A percentile compares a stretch with the other conserved stretches of the same genome.
Conservation (phyloP, 1,140 invertebrate genomes). For the Bicyclus anynana region DNA sequence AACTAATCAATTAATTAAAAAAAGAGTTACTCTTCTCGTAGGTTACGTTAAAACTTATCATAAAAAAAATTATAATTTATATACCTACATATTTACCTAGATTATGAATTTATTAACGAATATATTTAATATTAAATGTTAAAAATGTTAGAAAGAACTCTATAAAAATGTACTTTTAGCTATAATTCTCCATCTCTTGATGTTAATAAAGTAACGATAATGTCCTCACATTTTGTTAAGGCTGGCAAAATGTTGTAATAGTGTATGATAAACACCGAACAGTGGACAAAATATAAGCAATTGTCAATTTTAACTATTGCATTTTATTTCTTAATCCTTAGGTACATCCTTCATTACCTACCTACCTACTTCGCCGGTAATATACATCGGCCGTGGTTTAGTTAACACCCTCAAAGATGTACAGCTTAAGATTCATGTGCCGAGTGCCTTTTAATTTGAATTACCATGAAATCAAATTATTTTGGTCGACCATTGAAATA, state of each 20-base stretch:
- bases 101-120: not conserved
- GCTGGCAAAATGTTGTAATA: constrained; percentile 65
- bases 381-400: no score
- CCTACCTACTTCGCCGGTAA: no score
- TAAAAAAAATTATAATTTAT: not conserved
- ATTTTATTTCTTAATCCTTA: constrained; percentile 29
- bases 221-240: constrained; percentile 59
- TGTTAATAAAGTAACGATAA: not conserved
- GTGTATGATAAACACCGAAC: constrained; percentile 38
- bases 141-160: constrained; percentile 15
- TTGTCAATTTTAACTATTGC: constrained; percentile 48
- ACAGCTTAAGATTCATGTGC: no score
- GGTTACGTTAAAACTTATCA: no score
- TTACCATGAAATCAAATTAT: no score
- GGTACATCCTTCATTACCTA: no score
- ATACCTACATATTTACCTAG: not conserved
- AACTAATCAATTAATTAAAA: no score
- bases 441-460: no score
- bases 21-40: no score
- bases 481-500: no score
- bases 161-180: constrained; percentile 9
- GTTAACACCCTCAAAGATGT: no score
- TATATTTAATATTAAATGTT: not conserved
- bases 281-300: constrained; percentile 54
- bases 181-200: constrained; percentile 11